Base-by-base conservation (phyloP, 2,888 invertebrate genomes). In the Spodoptera exigua region DNA sequence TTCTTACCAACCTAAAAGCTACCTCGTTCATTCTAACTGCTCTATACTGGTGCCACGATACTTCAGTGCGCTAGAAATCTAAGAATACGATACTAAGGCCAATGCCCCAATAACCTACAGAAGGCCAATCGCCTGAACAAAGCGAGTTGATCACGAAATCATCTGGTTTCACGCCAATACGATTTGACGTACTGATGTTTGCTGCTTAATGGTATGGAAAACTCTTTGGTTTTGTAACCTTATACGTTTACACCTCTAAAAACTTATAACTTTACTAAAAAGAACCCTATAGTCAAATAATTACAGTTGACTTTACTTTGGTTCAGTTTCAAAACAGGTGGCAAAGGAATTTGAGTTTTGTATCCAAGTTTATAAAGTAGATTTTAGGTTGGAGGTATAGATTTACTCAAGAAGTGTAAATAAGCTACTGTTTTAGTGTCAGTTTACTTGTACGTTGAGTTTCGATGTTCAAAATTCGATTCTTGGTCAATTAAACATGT, bases 361-460 rank as follows among this genome's bases (percentile, higher is more conserved):
- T 58, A 0, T 0, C 0, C 2, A 7, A 4, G 14, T 9, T 1
- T 0, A 43, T 85, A 84, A 77, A 70, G 83, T 81, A 44, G 60
- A 2, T 60, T 81, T 81, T 86, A 16, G 52, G 47, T 54, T 83
- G 69, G 79, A 70, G 75, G 75, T 83, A 81, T 3, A 10, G 7
- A 5, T 61, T n/a, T 41, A 57, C 48, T 67, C 54, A 79, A 84
- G 69, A 60, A 79, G 84, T 82, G 85, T 84, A 82, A 87, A 85
- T 81, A 82, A 88, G 90, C 91, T 91, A 90, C 90, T 89, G 91
- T 91, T 89, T 73, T 87, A 88, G 91, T 91, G 84, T 92, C 91
- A 70, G 87, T 82, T 93, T 92, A 89, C 92, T 79, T 86, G 85
- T 87, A 81, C 76, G 78, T 70, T 84, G 79, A 86, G 90, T 89